Conservation (phyloP, 2,888 invertebrate species). For the Belgica antarctica region DNA sequence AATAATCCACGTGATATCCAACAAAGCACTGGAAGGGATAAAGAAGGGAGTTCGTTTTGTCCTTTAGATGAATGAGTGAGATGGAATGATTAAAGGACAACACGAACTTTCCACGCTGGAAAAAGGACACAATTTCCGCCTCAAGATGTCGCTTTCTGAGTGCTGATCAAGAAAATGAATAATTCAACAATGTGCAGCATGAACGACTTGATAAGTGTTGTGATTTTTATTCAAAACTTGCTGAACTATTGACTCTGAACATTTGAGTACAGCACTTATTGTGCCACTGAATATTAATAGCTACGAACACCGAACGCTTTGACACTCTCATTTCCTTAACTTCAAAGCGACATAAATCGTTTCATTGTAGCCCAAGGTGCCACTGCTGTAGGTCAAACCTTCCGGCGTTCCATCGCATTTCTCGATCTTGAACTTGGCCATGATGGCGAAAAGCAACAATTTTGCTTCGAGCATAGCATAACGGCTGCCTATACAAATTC, state of each 20-base stretch:
- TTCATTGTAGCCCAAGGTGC: background rate
- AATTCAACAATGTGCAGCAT: too few species aligned
- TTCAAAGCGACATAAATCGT: background rate
- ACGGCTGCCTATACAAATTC: background rate
- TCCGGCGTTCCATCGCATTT: background rate
- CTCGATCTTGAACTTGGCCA: background rate
- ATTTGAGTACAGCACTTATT: too few species aligned
- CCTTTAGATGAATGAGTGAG: background rate
- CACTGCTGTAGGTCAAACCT: background rate
- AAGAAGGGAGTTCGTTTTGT: background rate
- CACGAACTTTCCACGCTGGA: background rate
- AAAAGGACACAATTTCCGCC: too few species aligned
- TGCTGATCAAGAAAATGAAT: too few species aligned
- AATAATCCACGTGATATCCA: too few species aligned
- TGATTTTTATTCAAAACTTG: too few species aligned
- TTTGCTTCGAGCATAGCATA: background rate
- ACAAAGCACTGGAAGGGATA: background rate
- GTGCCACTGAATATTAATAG: too few species aligned
- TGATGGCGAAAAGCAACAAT: background rate
- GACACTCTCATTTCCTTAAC: background rate
- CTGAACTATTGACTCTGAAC: too few species aligned
- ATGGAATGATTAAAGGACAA: slow-evolving; percentile 1
- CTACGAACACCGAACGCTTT: too few species aligned
- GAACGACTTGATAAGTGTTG: too few species aligned
- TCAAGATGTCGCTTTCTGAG: too few species aligned